Conservation (phyloP, 2,113 vertebrate species). For the Corythoichthys haematopterus region DNA sequence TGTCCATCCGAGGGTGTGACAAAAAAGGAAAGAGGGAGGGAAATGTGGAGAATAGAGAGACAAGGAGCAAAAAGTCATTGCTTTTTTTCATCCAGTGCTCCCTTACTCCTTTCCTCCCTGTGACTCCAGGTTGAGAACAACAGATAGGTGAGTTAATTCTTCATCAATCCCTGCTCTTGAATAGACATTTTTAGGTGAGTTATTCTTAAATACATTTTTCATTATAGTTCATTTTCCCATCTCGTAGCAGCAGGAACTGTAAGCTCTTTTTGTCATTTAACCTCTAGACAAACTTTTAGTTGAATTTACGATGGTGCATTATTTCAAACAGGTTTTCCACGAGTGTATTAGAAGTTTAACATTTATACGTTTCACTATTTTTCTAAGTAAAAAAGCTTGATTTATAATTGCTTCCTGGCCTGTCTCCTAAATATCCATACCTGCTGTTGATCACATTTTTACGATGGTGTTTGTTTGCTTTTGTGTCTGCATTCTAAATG, state of each 20-base stretch:
- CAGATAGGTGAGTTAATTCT: conserved; percentile 61
- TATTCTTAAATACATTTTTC: background rate
- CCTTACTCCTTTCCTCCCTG: conserved; percentile 47
- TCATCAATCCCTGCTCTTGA: background rate
- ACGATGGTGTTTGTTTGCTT: conserved; percentile 62
- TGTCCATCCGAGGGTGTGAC: conserved; percentile 56
- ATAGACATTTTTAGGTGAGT: background rate
- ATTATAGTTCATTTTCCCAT: background rate
- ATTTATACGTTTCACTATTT: background rate
- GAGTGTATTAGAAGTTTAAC: background rate
- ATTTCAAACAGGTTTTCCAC: background rate
- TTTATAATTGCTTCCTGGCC: conserved; percentile 32
- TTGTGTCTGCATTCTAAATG: conserved; percentile 59
- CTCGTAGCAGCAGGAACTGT: background rate
- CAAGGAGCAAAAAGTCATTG: conserved; percentile 48
- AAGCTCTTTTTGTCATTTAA: background rate
- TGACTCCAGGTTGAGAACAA: conserved; percentile 47
- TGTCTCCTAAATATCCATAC: conserved; percentile 20
- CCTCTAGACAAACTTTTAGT: background rate
- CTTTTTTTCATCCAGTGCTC: conserved; percentile 51
- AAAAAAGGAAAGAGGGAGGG: conserved; percentile 60
- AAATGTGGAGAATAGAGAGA: conserved; percentile 61
- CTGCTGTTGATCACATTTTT: conserved; percentile 52
- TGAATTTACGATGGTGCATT: background rate
- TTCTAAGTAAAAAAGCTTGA: background rate